phyloP scores from a whole-genome alignment of 2,888 invertebrate genomes.

The Hirtodrosophila trivittata region DNA sequence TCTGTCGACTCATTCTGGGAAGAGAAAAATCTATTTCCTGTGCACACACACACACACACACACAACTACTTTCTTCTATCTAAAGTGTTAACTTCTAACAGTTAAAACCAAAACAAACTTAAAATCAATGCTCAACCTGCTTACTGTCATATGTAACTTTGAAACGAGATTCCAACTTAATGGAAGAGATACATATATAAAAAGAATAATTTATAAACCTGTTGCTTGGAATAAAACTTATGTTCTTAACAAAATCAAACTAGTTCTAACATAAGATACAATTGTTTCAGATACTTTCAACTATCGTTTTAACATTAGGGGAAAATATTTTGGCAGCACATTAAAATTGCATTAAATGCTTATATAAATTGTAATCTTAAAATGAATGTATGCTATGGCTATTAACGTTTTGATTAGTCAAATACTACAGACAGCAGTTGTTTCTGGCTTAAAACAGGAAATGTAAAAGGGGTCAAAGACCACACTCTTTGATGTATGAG shows the following conservation, averaged over 20 bases:
- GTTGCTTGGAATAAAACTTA: too few relatives aligned
- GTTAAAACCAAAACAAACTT: too few relatives aligned
- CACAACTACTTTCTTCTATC: not conserved
- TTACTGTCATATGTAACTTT: not conserved
- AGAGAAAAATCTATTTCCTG: constrained; percentile 19
- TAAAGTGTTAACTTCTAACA: too few relatives aligned
- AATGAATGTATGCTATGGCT: too few relatives aligned
- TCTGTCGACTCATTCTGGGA: constrained; percentile 63
- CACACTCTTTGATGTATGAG: not conserved
- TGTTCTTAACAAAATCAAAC: too few relatives aligned
- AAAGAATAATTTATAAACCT: not conserved
- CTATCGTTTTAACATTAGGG: too few relatives aligned
- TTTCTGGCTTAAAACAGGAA: constrained; percentile 37
- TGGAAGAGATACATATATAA: not conserved
- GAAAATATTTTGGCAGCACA: too few relatives aligned
- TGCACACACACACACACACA: not conserved
- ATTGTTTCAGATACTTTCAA: too few relatives aligned
- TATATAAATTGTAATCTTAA: not conserved
- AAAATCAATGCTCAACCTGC: constrained; percentile 7
- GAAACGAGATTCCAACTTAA: not conserved
- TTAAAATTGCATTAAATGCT: too few relatives aligned
- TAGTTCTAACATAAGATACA: too few relatives aligned
- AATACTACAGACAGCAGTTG: constrained; percentile 18
- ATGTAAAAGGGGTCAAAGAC: constrained; percentile 49
- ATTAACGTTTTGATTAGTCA: constrained; percentile 25